phyloP scores from a whole-genome alignment of 2,797 vertebrate genomes.

The Mycteria americana region DNA sequence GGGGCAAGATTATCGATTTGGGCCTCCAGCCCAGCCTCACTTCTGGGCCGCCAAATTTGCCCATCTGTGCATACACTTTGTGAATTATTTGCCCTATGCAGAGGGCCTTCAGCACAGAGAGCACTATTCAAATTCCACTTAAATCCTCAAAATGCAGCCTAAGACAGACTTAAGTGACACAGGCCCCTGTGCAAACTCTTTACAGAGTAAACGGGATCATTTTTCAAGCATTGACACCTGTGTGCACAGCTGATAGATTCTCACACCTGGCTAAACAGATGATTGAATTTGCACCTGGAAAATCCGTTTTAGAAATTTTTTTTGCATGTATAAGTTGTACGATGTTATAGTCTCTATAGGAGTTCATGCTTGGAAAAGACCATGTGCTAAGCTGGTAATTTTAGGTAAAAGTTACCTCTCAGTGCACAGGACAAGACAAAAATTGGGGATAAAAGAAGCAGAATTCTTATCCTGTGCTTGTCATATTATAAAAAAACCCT shows the following conservation, averaged over 20 bases:
- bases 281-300: constrained; percentile 31
- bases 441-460: not conserved
- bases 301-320: not conserved
- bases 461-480: not conserved
- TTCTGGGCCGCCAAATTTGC: not conserved
- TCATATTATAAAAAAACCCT: not conserved
- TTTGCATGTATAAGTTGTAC: not conserved
- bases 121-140: not conserved
- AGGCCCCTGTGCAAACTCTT: not conserved
- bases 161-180: not conserved
- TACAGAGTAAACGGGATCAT: not conserved
- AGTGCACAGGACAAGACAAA: not conserved
- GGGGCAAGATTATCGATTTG: not conserved
- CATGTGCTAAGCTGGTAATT: not conserved
- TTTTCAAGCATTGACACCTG: constrained; percentile 43
- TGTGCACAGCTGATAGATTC: not conserved
- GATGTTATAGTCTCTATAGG: not conserved
- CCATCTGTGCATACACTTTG: not conserved
- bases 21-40: constrained; percentile 5
- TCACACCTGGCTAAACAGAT: constrained; percentile 51
- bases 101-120: not conserved
- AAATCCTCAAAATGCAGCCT: not conserved
- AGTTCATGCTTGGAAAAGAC: not conserved
- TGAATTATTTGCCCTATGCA: not conserved
- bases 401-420: not conserved